Conservation (phyloP, 2,888 invertebrate genomes). For the Agonopterix alstromeriana region DNA sequence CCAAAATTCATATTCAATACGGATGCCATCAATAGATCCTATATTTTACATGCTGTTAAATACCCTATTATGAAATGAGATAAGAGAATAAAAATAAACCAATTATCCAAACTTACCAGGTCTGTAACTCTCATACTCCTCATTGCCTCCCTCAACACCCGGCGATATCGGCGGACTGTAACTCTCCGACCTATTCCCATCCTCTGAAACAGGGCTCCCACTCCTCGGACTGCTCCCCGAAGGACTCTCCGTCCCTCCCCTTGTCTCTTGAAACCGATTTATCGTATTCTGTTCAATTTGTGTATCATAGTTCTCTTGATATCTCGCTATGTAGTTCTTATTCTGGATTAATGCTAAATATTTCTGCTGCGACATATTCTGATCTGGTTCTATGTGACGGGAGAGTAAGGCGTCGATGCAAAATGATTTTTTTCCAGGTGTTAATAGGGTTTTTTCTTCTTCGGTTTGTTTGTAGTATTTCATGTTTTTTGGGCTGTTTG, state of each 20-base stretch:
- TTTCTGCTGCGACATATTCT: constrained; percentile 55
- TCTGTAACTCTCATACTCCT: constrained; percentile 61
- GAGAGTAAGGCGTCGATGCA: constrained; percentile 93
- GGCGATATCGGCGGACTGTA: constrained; percentile 92
- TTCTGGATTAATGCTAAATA: constrained; percentile 56
- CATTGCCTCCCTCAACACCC: constrained; percentile 84
- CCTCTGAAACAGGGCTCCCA: constrained; percentile 69
- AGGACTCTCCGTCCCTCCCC: constrained; percentile 34
- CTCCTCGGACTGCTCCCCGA: constrained; percentile 53
- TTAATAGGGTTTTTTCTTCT: constrained; percentile 59
- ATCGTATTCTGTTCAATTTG: constrained; percentile 68
- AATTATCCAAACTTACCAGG: constrained; percentile 42
- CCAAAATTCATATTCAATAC: too few relatives aligned
- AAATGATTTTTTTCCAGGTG: constrained; percentile 83
- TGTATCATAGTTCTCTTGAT: constrained; percentile 61
- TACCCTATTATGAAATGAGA: too few relatives aligned
- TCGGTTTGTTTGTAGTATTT: constrained; percentile 33
- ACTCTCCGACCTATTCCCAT: constrained; percentile 79
- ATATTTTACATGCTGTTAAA: too few relatives aligned
- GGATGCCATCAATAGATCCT: too few relatives aligned
- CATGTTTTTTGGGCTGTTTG: constrained; percentile 59
- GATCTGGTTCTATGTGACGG: constrained; percentile 53
- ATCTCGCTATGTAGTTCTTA: constrained; percentile 50
- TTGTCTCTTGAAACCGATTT: constrained; percentile 40
- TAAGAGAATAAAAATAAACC: background rate